Base-by-base conservation (phyloP, 2,888 invertebrate species). In the Pterostichus niger region DNA sequence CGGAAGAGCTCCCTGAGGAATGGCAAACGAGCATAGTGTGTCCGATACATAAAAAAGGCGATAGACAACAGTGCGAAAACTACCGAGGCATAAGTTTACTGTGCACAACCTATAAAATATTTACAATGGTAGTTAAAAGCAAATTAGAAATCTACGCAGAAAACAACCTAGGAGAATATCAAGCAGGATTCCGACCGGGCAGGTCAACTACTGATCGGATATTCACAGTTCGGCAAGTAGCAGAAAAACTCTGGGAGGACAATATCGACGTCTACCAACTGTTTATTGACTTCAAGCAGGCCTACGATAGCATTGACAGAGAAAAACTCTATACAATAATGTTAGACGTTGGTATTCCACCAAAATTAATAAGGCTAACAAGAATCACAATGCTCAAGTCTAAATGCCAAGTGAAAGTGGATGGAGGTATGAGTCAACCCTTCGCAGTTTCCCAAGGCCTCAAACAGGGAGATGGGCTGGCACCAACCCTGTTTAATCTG, bases 201-300 rank as follows among this genome's bases (percentile, higher is more conserved):
- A 15, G 73, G 9, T 49, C 49, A n/a, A 73, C 46, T 9, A 49
- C 24, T 10, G 73, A 73, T 73, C 73, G 46, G 15, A 44, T 73
- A 40, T 73, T 73, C 11, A 49, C 17, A 11, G 49, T 73, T 10
- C 6, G 73, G n/a, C 73, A 73, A 46, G 13, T 46, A 46, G 40
- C 35, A 31, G 49, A 73, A 73, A 73, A 73, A 49, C 46, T 1
- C n/a, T 73, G 31, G 49, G 73, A 73, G 49, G 46, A n/a, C 49
- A 46, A 73, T n/a, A 46, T 73, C 4, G 6, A 73, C 46, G n/a
- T 73, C 15, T 31, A 46, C 31, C 49, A 49, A 46, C n/a, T n/a
- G n/a, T n/a, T n/a, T n/a, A n/a, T n/a, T n/a, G n/a, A n/a, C n/a
- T n/a, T n/a, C n/a, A n/a, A n/a, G n/a, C n/a, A n/a, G n/a, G n/a